Base-by-base conservation (phyloP, 2,888 invertebrate species). In the Aelia acuminata region DNA sequence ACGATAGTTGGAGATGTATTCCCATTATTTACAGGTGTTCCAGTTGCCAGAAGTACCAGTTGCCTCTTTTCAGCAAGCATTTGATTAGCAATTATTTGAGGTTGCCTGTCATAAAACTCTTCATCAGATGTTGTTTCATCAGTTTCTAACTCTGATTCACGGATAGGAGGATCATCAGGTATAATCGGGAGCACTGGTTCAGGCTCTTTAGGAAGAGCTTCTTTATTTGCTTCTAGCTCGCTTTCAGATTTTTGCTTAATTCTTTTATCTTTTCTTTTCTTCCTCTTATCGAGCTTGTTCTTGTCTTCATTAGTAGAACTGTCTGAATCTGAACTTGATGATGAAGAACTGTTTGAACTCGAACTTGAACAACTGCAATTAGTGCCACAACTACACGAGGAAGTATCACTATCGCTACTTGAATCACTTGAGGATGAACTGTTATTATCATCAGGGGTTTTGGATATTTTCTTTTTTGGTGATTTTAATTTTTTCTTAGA, bases 91-190 rank as follows among this genome's bases (percentile, higher is more conserved):
- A 96, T 92, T 91, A 94, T 94, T 91, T 96, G 96, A 0, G 97
- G 97, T 92, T 96, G 94, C 91, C 96, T 94, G 91, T 97, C 97
- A 92, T 97, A 97, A 92, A 97, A 97, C 91, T 97, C 97, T 93
- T 97, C 97, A 92, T 97, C 97, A 0, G 97, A 97, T 90, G 96
- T 96, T 85, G 96, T 96, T 92, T 97, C 96, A 26, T 96, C 95
- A 0, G 97, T 97, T 91, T 97, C 97, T 87, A 97, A 93, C 92
- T 97, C 97, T 0, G 96, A 96, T 92, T 97, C 97, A 53, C 94
- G 94, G 89, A 97, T 95, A 1, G 95, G 93, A 1, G 94, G 94
- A 91, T 96, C 95, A 91, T 93, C 93, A 53, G 93, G 93, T 35
- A 93, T 92, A 87, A 90, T 80, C 26, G 93, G 91, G 31, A 93